These are phyloP conservation scores for Helicoverpa zea DNA, from an alignment of 1,140 invertebrate species.

Conservation along the genomic window DNA sequence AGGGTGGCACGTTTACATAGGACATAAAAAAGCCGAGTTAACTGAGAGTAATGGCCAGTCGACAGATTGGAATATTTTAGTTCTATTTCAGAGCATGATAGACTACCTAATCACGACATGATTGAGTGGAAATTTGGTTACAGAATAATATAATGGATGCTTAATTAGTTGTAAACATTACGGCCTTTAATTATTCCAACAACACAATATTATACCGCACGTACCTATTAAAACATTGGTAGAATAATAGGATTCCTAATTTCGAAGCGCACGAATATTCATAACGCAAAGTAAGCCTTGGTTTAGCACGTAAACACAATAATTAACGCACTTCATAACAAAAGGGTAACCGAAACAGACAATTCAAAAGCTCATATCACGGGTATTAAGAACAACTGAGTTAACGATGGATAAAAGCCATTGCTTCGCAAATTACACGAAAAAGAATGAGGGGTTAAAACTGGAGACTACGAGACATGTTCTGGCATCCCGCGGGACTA, in stretches of 20 bases:
- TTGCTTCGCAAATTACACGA: constrained; percentile 53
- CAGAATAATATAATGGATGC: not conserved
- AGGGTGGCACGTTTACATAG: constrained; percentile 48
- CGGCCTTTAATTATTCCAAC: not conserved
- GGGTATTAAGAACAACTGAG: constrained; percentile 40
- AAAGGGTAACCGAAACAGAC: constrained; percentile 18
- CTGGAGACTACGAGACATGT: constrained; percentile 54
- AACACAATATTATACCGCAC: not conserved
- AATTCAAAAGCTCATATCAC: constrained; percentile 1
- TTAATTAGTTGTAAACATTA: not conserved
- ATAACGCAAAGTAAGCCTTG: constrained; percentile 8
- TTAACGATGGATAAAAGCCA: constrained; percentile 54
- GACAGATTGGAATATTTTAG: constrained; percentile 1
- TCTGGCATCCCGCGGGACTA: constrained; percentile 54
- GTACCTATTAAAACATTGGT: not conserved
- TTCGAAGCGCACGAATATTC: constrained; percentile 6
- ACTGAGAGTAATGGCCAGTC: not conserved
- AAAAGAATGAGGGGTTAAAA: constrained; percentile 50
- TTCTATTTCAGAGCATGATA: not conserved
- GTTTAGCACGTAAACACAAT: constrained; percentile 25
- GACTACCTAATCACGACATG: not conserved
- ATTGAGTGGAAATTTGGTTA: not conserved
- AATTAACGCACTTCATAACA: constrained; percentile 7
- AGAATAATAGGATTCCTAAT: not conserved
- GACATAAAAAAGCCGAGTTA: constrained; percentile 30